Evolutionary conservation across 2,888 invertebrate genomes (phyloP), one percentile per base, ranked within the genome.

Genomic region (Drosophila mimica): DNA sequence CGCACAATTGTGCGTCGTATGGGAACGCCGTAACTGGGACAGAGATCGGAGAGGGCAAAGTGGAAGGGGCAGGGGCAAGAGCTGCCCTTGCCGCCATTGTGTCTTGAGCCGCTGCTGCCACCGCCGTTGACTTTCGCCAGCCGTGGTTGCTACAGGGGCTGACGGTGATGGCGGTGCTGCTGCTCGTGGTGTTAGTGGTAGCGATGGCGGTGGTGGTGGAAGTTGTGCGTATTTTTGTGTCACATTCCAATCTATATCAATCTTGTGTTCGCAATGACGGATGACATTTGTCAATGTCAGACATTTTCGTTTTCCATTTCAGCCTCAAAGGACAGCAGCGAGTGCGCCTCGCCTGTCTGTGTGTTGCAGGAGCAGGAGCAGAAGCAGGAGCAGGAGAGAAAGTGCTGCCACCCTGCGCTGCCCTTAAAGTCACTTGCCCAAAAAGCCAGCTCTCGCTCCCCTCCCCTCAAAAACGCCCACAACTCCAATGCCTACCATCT

Each of bases 211-310:
- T 70, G 77, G 67, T 74, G 72, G 78, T 83, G 82, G 82, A 76
- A 78, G 79, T 91, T 82, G 86, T 91, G 91, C 84, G 90, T 91
- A 86, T 91, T 91, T 92, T 92, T 93, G 88, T 92, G 93, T 93
- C 93, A 93, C 92, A 92, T 92, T 93, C 92, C 93, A 93, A 93
- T 93, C 93, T 92, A 93, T 92, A 93, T 93, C 93, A 93, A 93
- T 93, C 93, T 93, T 93, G 88, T 93, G 93, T 93, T 93, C 92
- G 92, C 93, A 93, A 92, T 93, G 93, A 93, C 93, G 93, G 93
- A 93, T 93, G 92, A 89, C 91, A 93, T 93, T 93, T 92, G 92
- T 93, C 93, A 93, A 93, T 92, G 93, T 93, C 93, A 93, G 92
- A 92, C 92, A 92, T 92, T 92, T 92, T 92, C 92, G 92, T 92